phyloP scores from a whole-genome alignment of 2,113 vertebrate genomes.

The Tretioscincus oriximinensis region DNA sequence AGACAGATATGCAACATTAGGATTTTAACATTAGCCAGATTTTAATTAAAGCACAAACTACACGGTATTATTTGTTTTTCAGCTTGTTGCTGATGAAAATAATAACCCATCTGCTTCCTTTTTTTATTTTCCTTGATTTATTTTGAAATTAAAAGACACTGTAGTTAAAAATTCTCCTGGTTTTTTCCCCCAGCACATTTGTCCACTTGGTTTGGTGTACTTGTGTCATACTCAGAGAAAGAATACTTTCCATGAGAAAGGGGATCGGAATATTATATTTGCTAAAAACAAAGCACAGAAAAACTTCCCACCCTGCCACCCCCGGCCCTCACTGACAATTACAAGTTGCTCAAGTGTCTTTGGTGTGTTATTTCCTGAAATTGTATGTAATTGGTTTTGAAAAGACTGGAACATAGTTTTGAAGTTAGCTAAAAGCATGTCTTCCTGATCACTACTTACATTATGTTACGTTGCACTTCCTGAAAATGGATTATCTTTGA shows the following conservation, averaged over 20 bases:
- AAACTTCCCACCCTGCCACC: conserved; percentile 42
- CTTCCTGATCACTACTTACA: conserved; percentile 69
- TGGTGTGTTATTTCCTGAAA: conserved; percentile 66
- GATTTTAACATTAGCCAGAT: too few species aligned
- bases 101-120: not conserved
- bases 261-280: conserved; percentile 26
- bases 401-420: conserved; percentile 68
- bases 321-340: conserved; percentile 30
- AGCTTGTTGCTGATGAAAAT: not conserved
- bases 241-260: conserved; percentile 13
- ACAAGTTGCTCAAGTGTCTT: conserved; percentile 30
- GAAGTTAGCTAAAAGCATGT: conserved; percentile 64
- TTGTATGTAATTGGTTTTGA: conserved; percentile 55
- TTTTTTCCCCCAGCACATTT: not conserved
- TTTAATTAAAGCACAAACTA: conserved; percentile 22
- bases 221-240: not conserved
- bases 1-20: too few species aligned
- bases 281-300: too few species aligned
- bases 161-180: not conserved
- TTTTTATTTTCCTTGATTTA: not conserved
- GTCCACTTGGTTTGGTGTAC: not conserved
- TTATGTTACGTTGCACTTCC: conserved; percentile 63
- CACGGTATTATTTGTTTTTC: conserved; percentile 15
- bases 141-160: not conserved
- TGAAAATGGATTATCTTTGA: conserved; percentile 79